Base-by-base conservation (phyloP, 2,113 vertebrate genomes). In the Xyliphius kryptos region DNA sequence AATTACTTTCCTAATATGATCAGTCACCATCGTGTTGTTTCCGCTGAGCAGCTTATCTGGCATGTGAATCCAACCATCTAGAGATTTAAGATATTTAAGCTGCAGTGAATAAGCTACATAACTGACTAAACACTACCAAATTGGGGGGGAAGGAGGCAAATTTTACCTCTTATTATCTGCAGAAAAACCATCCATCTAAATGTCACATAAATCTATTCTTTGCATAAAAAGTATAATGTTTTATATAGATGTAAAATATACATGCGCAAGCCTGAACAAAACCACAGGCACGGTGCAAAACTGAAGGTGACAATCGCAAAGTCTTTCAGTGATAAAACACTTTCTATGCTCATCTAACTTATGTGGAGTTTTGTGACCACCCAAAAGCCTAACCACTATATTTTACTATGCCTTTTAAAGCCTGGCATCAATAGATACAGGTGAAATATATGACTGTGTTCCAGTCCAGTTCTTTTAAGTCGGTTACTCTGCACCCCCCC, bases 381-480 rank as follows among this genome's bases (percentile, higher is more conserved):
- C 52, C 51, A 26, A 66, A 71, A 56, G 38, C 17, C 52, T 26
- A 56, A 66, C n/a, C 4, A 17, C 44, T 44, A 19, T 48, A 70
- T 48, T 66, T 66, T 21, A 40, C 22, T n/a, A 15, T 1, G 9
- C 12, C 22, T 20, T 14, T 20, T 12, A 22, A 57, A 21, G 41
- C 6, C 66, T 72, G 56, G 64, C 60, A 21, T 57, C 60, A 26
- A n/a, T 10, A 9, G 22, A 7, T 63, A 21, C 61, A 62, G 69
- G 74, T 60, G 58, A 75, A 78, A 75, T 20, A 22, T 52, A 47
- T n/a, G 43, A 20, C 32, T 2, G 55, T 20, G 65, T 79, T 64
- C 17, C 64, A 75, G 17, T 62, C 57, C 65, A 74, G 78, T 79
- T 77, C 69, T 71, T 69, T 66, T 44, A 53, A 75, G 75, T 74